These are phyloP conservation scores for Oenanthe oenanthe DNA, from an alignment of 2,113 vertebrate genomes.

Conservation along the genomic window DNA sequence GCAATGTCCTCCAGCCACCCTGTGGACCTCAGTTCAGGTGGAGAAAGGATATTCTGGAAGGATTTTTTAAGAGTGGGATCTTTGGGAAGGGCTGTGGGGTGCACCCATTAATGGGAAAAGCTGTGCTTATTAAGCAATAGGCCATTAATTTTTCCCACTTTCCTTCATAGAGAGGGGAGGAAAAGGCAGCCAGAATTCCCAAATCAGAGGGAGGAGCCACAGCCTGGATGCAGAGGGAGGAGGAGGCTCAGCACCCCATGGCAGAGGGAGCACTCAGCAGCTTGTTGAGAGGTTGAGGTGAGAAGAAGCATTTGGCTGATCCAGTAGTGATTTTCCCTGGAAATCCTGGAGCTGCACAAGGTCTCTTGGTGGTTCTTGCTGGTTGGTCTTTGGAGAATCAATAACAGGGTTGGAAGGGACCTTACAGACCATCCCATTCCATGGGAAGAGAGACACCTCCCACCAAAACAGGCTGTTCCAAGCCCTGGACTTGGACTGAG, in stretches of 20 bases:
- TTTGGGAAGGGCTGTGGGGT: background rate
- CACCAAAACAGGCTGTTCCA: background rate
- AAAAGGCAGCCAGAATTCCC: background rate
- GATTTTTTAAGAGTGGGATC: background rate
- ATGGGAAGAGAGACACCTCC: background rate
- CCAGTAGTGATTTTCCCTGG: background rate
- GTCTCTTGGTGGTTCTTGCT: background rate
- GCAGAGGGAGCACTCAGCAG: background rate
- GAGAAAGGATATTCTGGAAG: background rate
- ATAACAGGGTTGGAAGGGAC: background rate
- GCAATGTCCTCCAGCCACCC: background rate
- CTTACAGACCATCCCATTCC: background rate
- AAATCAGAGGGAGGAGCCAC: rapidly evolving
- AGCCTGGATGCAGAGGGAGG: background rate
- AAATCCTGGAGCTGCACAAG: background rate
- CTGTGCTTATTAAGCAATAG: rapidly evolving
- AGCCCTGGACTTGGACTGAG: background rate
- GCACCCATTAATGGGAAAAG: background rate
- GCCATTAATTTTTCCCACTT: background rate
- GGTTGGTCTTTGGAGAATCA: background rate
- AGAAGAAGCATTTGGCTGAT: background rate
- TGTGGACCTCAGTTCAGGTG: background rate
- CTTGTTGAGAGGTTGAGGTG: rapidly evolving
- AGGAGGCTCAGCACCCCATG: background rate
- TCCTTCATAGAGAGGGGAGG: background rate